phyloP scores from a whole-genome alignment of 35 echinoderm and acorn worm genomes.

The Apostichopus parvimensis region DNA sequence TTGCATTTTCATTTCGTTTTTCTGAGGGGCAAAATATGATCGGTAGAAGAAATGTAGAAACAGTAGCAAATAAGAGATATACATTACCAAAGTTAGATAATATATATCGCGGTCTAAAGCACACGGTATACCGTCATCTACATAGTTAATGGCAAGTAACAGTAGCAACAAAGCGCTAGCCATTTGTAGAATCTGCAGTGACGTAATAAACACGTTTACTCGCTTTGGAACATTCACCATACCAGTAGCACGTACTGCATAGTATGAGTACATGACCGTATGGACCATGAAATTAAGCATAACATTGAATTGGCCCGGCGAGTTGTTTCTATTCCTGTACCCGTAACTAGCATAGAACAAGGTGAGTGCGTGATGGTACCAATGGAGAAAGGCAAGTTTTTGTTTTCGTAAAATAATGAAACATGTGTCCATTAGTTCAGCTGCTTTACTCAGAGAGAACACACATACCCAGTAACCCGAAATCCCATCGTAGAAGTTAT shows the following conservation, averaged over 20 bases:
- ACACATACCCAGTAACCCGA: conserved; percentile 3
- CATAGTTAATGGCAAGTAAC: neutral
- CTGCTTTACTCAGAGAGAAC: conserved; percentile 10
- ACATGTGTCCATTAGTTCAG: conserved; percentile 37
- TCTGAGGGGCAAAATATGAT: neutral
- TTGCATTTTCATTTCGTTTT: neutral
- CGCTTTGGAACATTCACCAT: neutral
- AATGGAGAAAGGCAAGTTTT: conserved; percentile 35
- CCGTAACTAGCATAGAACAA: conserved; percentile 3
- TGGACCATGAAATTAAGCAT: conserved; percentile 25
- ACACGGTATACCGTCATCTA: neutral
- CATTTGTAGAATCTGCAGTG: conserved; percentile 51
- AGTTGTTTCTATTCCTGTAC: neutral
- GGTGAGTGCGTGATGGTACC: conserved; percentile 40
- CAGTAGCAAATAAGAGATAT: conserved; percentile 12
- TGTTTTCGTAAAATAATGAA: conserved; percentile 46
- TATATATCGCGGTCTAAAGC: neutral
- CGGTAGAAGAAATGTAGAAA: conserved; percentile 41
- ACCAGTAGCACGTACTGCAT: conserved; percentile 26
- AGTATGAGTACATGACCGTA: conserved; percentile 42
- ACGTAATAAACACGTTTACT: conserved; percentile 27
- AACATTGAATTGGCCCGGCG: neutral
- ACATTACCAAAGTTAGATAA: conserved; percentile 33
- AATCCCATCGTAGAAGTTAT: neutral
- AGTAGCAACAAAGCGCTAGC: neutral